phyloP scores from a whole-genome alignment of 2,113 vertebrate genomes.

The Microtus oregoni region DNA sequence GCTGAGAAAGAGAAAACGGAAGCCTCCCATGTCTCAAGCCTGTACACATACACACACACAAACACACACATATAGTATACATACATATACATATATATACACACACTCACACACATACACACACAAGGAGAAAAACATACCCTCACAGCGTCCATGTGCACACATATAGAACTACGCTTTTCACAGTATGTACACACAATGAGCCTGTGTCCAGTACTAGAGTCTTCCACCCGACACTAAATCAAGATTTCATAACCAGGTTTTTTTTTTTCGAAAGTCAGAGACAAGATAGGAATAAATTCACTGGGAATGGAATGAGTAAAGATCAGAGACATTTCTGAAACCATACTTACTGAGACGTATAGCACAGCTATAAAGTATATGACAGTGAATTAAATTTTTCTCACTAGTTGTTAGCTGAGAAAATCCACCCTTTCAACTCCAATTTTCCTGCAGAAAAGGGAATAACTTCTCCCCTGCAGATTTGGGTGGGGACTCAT shows the following conservation, averaged over 20 bases:
- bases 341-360: background rate
- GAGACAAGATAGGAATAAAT: background rate
- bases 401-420: background rate
- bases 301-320: no score
- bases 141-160: no score
- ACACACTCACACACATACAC: no score
- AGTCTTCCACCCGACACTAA: background rate
- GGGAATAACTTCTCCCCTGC: fast-evolving
- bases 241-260: background rate
- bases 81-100: no score
- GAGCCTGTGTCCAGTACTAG: background rate
- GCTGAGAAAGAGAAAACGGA: background rate
- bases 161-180: no score
- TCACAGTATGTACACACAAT: no score
- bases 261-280: background rate
- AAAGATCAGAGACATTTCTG: background rate
- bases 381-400: background rate
- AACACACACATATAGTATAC: no score
- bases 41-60: no score
- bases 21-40: background rate
- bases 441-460: background rate
- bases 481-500: background rate
- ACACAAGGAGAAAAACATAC: no score
- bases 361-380: background rate
- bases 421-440: background rate